phyloP scores from a whole-genome alignment of 2,113 vertebrate species.

The Prolemur simus region DNA sequence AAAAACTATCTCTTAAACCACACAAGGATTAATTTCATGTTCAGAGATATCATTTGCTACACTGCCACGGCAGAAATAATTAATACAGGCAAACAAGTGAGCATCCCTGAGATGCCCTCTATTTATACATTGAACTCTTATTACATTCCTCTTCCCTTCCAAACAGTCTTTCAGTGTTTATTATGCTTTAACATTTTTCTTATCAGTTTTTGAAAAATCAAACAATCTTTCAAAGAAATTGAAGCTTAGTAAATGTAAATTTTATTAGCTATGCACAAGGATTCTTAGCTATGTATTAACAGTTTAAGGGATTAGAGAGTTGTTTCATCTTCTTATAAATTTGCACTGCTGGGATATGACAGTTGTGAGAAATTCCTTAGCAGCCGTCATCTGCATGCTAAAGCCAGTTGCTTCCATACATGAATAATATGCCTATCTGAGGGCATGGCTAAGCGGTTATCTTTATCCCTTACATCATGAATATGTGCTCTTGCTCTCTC shows the following conservation, averaged over 20 bases:
- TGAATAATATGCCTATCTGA: slow-evolving; percentile 44
- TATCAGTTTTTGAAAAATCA: slow-evolving; percentile 58
- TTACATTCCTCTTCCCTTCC: background rate
- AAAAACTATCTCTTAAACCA: slow-evolving; percentile 37
- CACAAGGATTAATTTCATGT: slow-evolving; percentile 26
- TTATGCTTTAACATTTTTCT: slow-evolving; percentile 34
- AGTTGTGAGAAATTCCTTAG: slow-evolving; percentile 66
- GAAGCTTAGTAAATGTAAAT: slow-evolving; percentile 71
- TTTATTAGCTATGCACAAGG: slow-evolving; percentile 55
- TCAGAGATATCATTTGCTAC: slow-evolving; percentile 40
- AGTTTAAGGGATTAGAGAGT: slow-evolving; percentile 75
- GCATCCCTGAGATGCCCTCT: background rate
- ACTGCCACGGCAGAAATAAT: slow-evolving; percentile 70
- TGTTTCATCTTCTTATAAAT: slow-evolving; percentile 59
- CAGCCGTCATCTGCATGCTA: slow-evolving; percentile 46
- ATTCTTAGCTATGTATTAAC: slow-evolving; percentile 69
- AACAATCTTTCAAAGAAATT: slow-evolving; percentile 57
- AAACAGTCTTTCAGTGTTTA: slow-evolving; percentile 38
- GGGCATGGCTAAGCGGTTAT: slow-evolving; percentile 66
- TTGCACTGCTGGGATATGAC: slow-evolving; percentile 68
- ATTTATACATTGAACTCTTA: slow-evolving; percentile 35
- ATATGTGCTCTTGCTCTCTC: slow-evolving; percentile 15
- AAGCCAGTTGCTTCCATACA: slow-evolving; percentile 17
- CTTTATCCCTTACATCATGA: slow-evolving; percentile 54
- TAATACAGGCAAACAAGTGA: slow-evolving; percentile 63